Evolutionary conservation across 2,888 invertebrate genomes (phyloP).

Genomic region (Athrips mouffetella): DNA sequence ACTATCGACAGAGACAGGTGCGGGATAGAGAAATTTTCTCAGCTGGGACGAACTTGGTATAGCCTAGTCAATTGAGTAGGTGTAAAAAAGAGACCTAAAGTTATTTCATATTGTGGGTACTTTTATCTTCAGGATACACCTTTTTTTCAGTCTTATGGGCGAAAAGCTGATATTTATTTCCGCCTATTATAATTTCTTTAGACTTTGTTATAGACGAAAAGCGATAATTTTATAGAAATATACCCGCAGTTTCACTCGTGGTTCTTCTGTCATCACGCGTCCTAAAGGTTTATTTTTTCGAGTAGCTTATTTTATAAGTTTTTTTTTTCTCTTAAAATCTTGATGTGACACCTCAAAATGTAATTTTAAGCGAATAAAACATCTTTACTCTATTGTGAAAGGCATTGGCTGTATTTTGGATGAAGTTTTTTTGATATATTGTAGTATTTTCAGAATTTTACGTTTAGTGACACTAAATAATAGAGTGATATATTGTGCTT

Average conservation of each 20-base stretch:
- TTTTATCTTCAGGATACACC: no score
- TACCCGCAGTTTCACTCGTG: no score
- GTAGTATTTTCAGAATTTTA: slow-evolving; percentile 39
- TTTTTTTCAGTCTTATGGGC: no score
- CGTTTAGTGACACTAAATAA: slow-evolving; percentile 45
- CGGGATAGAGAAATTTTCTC: no score
- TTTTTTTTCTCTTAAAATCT: slow-evolving; percentile 37
- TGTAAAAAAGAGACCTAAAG: no score
- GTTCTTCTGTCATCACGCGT: neutral
- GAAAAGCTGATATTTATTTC: no score
- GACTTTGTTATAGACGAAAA: no score
- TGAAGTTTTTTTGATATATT: slow-evolving; percentile 42
- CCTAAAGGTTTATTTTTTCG: slow-evolving; percentile 21
- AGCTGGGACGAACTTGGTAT: no score
- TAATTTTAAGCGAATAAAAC: slow-evolving; percentile 63
- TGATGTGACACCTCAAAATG: slow-evolving; percentile 35
- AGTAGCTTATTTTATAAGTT: slow-evolving; percentile 37
- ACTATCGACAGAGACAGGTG: neutral
- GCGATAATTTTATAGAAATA: no score
- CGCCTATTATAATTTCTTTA: no score
- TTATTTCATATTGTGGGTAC: no score
- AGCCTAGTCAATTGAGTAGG: no score
- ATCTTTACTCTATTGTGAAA: slow-evolving; percentile 41
- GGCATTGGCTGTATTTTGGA: slow-evolving; percentile 25
- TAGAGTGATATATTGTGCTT: slow-evolving; percentile 47